These are phyloP conservation scores for Melipona quadrifasciata DNA, from an alignment of 1,140 invertebrate species.

Conservation along the genomic window DNA sequence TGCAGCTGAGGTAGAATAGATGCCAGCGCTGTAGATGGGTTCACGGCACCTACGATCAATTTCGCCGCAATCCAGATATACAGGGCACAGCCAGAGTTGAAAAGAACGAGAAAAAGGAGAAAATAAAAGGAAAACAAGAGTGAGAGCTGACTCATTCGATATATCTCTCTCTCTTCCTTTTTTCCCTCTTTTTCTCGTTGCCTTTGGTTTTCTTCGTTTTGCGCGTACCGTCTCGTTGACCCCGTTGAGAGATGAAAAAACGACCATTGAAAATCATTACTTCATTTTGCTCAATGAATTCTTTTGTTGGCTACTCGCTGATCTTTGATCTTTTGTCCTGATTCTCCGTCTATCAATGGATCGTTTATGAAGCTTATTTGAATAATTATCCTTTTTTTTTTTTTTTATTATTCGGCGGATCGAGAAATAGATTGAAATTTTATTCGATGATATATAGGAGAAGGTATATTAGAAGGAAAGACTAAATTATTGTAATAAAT, in stretches of 20 bases:
- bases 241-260: not conserved
- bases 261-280: constrained; percentile 14
- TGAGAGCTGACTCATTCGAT: constrained; percentile 3
- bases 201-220: not conserved
- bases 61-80: constrained; percentile 44
- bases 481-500: too few species aligned
- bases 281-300: constrained; percentile 8
- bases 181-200: too few species aligned
- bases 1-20: constrained; percentile 42
- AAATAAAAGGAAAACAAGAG: not conserved
- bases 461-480: too few species aligned
- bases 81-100: not conserved
- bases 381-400: not conserved
- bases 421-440: not conserved
- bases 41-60: constrained; percentile 54
- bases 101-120: not conserved
- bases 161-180: not conserved
- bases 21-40: constrained; percentile 40
- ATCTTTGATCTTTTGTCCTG: not conserved
- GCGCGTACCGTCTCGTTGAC: not conserved
- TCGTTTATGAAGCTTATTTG: not conserved
- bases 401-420: not conserved
- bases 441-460: not conserved
- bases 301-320: not conserved
- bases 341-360: not conserved